Percentiles rank a stretch among this genome's conserved stretches.
Evolutionary conservation across 1,140 invertebrate genomes (phyloP).

Genomic region (Ostrea denselamellosa): DNA sequence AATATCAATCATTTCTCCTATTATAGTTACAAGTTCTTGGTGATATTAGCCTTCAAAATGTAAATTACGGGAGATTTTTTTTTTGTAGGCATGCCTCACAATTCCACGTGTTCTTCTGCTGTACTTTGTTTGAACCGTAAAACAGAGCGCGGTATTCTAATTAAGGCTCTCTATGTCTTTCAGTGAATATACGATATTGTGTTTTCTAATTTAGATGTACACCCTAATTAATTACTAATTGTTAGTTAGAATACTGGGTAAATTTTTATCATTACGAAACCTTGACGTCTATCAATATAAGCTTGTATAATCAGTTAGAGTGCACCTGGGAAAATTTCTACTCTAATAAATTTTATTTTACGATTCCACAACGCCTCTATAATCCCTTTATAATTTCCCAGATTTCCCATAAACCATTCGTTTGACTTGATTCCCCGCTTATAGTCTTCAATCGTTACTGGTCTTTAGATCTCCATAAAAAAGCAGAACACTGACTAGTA

Average conservation of each 20-base stretch:
- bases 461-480: constrained; percentile 18
- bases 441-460: not conserved
- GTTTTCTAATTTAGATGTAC: too few relatives aligned
- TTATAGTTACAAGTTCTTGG: not conserved
- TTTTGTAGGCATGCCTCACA: not conserved
- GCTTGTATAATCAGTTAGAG: not conserved
- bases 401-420: not conserved
- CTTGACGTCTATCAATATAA: not conserved
- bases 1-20: not conserved
- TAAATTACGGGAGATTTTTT: not conserved
- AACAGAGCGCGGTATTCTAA: too few relatives aligned
- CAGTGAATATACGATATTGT: too few relatives aligned
- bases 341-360: not conserved
- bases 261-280: too few relatives aligned
- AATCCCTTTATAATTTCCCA: not conserved
- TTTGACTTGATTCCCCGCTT: not conserved
- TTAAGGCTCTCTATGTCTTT: too few relatives aligned
- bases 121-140: not conserved
- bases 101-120: not conserved
- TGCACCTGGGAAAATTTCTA: constrained; percentile 1
- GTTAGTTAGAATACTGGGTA: too few relatives aligned
- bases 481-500: not conserved
- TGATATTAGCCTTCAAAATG: not conserved
- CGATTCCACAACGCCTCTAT: not conserved
- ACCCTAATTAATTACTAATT: too few relatives aligned